Base-by-base conservation (phyloP, 2,113 vertebrate species). In the Chauna torquata region DNA sequence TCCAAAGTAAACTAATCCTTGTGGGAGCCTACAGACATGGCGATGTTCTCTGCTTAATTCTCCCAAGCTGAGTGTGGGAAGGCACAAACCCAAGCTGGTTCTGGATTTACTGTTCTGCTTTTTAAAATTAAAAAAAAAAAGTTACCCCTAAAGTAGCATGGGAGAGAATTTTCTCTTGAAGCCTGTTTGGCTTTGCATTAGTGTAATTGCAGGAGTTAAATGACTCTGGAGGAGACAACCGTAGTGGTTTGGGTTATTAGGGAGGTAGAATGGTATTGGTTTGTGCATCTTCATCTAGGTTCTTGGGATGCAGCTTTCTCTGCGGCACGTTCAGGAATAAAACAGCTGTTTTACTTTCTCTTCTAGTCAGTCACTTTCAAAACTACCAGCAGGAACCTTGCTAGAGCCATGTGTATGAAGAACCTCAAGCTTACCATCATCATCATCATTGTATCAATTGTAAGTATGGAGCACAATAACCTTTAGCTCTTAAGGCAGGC, bases 401-500 rank as follows among this genome's bases (percentile, higher is more conserved):
- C 99, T 22, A 98, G 99, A 89, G 99, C 99, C 96, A 99, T 99
- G 99, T 99, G 99, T 94, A 99, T 99, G 99, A 99, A 99, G 98
- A 99, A 99, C 97, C 98, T 99, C 96, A 99, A 99, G 97, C 97
- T 99, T 54, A 99, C 99, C 74, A 61, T 99, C n/a, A 98, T 99
- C 80, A 94, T 99, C 82, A 97, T 98, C 94, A 88, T 99, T 5
- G 98, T 98, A 57, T 97, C 97, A 24, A 97, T 99, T 94, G 98
- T 99, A 92, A 99, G 99, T 99, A 49, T 1, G 44, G 78, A 34
- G 74, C n/a, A 8, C 23, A 4, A 2, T 12, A 15, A 38, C 66
- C 66, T n/a, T 23, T 1, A 65, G 50, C 81, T 86, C 27, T 36
- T 11, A 10, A 24, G 64, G 30, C 16, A 8, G 45, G 45, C 50